Base-by-base conservation (phyloP, 1,140 invertebrate genomes). In the Tetramorium parvispinum region DNA sequence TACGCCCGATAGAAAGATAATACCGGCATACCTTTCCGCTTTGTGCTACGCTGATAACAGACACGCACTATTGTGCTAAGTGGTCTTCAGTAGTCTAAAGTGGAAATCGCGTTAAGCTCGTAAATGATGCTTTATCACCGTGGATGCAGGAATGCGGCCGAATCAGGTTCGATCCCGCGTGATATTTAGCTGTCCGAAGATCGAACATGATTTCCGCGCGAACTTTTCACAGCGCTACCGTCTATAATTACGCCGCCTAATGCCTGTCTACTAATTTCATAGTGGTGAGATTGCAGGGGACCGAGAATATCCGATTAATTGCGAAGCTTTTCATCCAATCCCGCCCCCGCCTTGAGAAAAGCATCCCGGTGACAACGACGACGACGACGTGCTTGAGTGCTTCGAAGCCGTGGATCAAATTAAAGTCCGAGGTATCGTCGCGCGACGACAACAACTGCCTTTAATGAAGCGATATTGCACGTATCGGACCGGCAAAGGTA, bases 271-370 rank as follows among this genome's bases (percentile, higher is more conserved):
- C 27, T 65, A 88, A 86, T 88, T 86, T 59, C 13, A 4, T 27
- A n/a, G 32, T 11, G 5, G 11, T 10, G 4, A 55, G 16, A 59
- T 57, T 18, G 21, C 21, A 43, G 3, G 2, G 18, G 13, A 59
- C 11, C 71, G 55, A 65, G 32, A 70, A 65, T 81, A 82, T 81
- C 32, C 40, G 27, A 86, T 86, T 89, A 89, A 89, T 89, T 61
- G 68, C 11, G 1, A 37, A 49, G 27, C 75, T 79, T 89, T 88
- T 86, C 68, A 88, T 63, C 24, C 43, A 55, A 55, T 49, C 40
- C 40, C n/a, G n/a, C 53, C 5, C 0, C 3, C 0, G 18, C 10
- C 10, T 3, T 6, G 0, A 8, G 32, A 27, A 75, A 78, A 78
- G 13, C 37, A 59, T 46, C 10, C 5, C 21, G 78, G 24, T 5